Base-by-base conservation (phyloP, 2,113 vertebrate species). In the Poeciliopsis prolifica region DNA sequence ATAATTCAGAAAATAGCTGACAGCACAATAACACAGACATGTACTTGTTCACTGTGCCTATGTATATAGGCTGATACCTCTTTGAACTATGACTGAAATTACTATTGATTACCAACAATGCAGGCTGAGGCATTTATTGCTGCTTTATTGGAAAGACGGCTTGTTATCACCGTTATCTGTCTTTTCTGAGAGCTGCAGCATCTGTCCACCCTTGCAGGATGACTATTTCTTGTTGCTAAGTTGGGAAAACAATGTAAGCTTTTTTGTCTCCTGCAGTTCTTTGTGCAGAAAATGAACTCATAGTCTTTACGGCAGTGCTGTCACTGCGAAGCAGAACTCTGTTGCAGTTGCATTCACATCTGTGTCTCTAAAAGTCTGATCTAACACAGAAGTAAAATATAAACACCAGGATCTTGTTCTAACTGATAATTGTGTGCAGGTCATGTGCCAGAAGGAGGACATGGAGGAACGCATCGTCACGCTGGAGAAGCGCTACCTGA, bases 401-500 rank as follows among this genome's bases (percentile, higher is more conserved):
- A 5, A 48, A 48, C 14, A 58, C 51, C 51, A n/a, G 51, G 7
- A n/a, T 58, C 24, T 58, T n/a, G 42, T 12, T 31, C 61, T 68
- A 70, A 68, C 64, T 30, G 67, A 48, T 22, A 1, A 40, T n/a
- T 69, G 51, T 76, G 1, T 28, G 14, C 90, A 99, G 98, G 98
- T 96, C 76, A 98, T 99, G 97, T 98, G 98, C 80, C 98, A 99
- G 91, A 99, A 99, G 87, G 98, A 99, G 86, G 98, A 99, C 82
- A 99, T 99, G 98, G 98, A 99, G 93, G 98, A 99, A 88, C 95
- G 98, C 70, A 99, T 99, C 74, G 98, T 98, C 0, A 99, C 98
- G 0, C 91, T 99, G 83, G 98, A 99, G 87, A 99, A 99, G 88
- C 97, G 98, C 80, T 99, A 99, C 94, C 96, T 99, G 90, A 98